Conservation (phyloP, 2,888 invertebrate species). For the Agrochola litura region DNA sequence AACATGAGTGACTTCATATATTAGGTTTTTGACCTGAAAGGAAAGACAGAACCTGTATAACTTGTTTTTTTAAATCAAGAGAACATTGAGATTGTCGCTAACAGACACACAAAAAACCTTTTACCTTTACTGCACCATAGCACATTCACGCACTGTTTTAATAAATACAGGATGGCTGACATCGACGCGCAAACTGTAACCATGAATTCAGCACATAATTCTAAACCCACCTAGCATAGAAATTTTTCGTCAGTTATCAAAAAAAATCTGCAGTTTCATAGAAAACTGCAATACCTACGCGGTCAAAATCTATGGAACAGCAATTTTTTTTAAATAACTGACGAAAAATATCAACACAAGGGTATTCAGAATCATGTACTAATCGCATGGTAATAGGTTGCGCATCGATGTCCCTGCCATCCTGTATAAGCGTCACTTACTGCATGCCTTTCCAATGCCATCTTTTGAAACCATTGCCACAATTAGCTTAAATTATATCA, state of each 20-base stretch:
- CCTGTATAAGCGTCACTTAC: background rate
- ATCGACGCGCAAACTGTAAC: too few species aligned
- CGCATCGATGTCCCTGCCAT: too few species aligned
- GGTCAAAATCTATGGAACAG: too few species aligned
- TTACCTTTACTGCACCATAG: conserved; percentile 33
- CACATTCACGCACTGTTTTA: conserved; percentile 31
- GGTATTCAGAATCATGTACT: too few species aligned
- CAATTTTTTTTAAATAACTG: too few species aligned
- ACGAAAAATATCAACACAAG: too few species aligned
- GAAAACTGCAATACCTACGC: too few species aligned
- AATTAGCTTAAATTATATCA: conserved; percentile 1
- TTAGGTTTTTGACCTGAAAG: background rate
- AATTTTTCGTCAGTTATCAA: too few species aligned
- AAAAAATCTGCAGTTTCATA: too few species aligned
- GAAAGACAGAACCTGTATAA: background rate
- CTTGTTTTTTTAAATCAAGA: background rate
- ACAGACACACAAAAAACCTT: background rate
- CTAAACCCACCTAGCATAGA: too few species aligned
- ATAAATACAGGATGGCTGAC: background rate
- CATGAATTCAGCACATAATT: too few species aligned
- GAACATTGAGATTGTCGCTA: background rate
- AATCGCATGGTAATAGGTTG: too few species aligned
- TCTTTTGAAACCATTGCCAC: conserved; percentile 4
- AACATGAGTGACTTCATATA: background rate
- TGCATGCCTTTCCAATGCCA: conserved; percentile 37